Conservation (phyloP, 2,888 invertebrate genomes). For the Yponomeuta malinellus region DNA sequence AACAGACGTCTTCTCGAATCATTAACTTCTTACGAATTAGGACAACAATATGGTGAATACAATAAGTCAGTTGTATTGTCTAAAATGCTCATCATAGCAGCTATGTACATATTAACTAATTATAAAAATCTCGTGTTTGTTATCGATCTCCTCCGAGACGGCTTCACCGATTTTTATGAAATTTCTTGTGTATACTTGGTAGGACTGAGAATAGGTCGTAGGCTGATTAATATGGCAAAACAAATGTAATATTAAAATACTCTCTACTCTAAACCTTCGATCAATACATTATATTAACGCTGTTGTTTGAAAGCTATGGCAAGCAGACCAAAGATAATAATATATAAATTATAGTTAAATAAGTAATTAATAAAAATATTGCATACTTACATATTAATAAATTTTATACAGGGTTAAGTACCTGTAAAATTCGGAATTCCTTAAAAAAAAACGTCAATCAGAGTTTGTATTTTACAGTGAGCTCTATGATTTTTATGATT, state of each 20-base stretch:
- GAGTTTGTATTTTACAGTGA: no score
- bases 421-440: no score
- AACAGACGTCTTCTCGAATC: background rate
- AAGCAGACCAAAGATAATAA: background rate
- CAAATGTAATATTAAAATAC: background rate
- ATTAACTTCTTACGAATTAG: constrained; percentile 2
- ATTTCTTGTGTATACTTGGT: no score
- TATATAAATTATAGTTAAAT: background rate
- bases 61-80: background rate
- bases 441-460: no score
- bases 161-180: no score
- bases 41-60: constrained; percentile 5
- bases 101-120: no score
- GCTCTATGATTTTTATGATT: no score
- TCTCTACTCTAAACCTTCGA: background rate
- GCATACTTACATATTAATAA: no score
- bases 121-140: no score
- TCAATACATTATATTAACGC: background rate
- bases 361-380: background rate
- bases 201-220: no score
- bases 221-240: background rate
- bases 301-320: background rate
- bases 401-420: no score
- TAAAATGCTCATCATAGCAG: background rate
- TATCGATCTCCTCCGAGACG: no score